Conservation (phyloP, 2,113 vertebrate genomes). For the Jaculus jaculus region DNA sequence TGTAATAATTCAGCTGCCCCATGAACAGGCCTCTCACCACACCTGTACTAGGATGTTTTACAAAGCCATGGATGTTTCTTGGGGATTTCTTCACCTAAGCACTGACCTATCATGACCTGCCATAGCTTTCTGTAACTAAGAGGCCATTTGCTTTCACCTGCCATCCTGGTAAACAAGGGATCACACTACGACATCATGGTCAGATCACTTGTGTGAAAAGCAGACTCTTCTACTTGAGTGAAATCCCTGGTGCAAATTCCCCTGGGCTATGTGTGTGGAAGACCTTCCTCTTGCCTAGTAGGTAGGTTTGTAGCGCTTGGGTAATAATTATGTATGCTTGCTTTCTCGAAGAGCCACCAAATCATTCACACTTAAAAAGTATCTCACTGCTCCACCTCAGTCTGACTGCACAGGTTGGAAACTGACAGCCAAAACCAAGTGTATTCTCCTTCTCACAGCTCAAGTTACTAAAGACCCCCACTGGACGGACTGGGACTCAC, state of each 20-base stretch:
- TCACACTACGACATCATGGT: neutral
- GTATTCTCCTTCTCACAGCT: neutral
- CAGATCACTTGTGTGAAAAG: neutral
- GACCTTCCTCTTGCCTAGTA: neutral
- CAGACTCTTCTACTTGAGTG: neutral
- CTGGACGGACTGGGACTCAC: neutral
- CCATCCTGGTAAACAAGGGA: neutral
- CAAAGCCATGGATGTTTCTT: neutral
- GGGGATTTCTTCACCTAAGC: neutral
- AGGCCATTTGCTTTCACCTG: neutral
- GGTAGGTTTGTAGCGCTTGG: neutral
- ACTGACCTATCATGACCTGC: neutral
- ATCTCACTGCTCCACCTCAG: neutral
- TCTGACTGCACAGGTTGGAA: neutral
- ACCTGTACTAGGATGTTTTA: neutral
- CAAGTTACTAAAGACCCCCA: neutral
- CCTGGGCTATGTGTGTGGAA: neutral
- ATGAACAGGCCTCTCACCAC: neutral
- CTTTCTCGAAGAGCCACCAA: conserved; percentile 5
- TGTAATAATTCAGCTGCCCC: neutral
- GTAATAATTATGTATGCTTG: neutral
- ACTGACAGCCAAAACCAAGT: neutral
- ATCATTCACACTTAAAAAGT: neutral
- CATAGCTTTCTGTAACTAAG: too few relatives aligned
- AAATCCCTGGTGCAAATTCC: neutral